Conservation (phyloP, 1,140 invertebrate genomes). For the Macrostomum lignano region DNA sequence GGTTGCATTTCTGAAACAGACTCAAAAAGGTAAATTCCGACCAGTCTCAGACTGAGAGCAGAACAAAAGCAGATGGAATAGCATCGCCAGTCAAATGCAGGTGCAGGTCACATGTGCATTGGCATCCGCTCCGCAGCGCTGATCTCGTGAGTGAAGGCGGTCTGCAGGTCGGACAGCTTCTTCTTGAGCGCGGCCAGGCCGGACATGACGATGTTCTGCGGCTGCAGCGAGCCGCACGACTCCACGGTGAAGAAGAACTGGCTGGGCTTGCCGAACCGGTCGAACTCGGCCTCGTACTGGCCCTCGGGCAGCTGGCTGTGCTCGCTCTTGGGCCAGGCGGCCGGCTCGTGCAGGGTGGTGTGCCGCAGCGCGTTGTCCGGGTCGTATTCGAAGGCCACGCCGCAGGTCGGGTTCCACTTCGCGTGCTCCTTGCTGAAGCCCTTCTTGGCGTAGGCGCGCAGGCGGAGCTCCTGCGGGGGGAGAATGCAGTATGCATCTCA, state of each 20-base stretch:
- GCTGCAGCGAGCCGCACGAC: conserved; percentile 62
- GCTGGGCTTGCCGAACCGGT: conserved; percentile 37
- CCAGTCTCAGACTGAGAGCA: too few relatives aligned
- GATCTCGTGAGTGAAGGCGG: too few relatives aligned
- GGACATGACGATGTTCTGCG: conserved; percentile 84
- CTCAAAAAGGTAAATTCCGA: too few relatives aligned
- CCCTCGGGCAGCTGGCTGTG: conserved; percentile 72
- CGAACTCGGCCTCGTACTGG: conserved; percentile 37
- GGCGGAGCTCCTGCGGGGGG: conserved; percentile 75
- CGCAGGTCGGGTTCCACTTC: conserved; percentile 96
- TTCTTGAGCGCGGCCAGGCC: conserved; percentile 69
- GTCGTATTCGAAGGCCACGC: conserved; percentile 94
- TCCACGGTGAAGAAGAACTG: conserved; percentile 94
- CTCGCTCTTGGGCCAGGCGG: conserved; percentile 97
- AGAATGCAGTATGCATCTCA: too few relatives aligned
- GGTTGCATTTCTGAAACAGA: too few relatives aligned
- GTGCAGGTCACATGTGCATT: too few relatives aligned
- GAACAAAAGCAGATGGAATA: too few relatives aligned
- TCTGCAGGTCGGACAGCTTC: conserved; percentile 61
- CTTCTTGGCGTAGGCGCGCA: conserved; percentile 71
- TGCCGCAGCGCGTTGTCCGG: conserved; percentile 89
- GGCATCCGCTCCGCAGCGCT: too few relatives aligned
- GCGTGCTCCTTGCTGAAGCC: conserved; percentile 98
- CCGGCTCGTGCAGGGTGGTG: conserved; percentile 77
- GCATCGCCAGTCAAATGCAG: too few relatives aligned